Evolutionary conservation across 1,140 invertebrate species (phyloP), one percentile per base, ranked within the genome.

Genomic region (Listronotus bonariensis): DNA sequence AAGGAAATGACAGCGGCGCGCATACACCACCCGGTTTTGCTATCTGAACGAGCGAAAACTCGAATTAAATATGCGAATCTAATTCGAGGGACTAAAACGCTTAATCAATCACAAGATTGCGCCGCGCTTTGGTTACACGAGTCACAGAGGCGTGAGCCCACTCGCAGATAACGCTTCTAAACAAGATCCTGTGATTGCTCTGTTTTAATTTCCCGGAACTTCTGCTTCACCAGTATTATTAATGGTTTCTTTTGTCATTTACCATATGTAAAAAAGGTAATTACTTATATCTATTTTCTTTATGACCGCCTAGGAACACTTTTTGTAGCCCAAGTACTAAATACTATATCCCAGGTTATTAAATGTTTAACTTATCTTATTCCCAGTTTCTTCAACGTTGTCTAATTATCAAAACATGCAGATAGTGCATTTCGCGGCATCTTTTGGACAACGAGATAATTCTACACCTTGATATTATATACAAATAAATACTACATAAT

Each of bases 21-120:
- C 15, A 60, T 34, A 42, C 41, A 32, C 43, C 20, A 48, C 31
- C 43, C 15, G 14, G 18, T 15, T 26, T 64, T 61, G 49, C 61
- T 56, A 68, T 65, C 53, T 68, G 26, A 52, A 26, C 56, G 56
- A 49, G 32, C 51, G 58, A 67, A 58, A 48, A 67, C 41, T 61
- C 49, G 70, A 72, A 74, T 74, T 74, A 74, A 74, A 73, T 74
- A 73, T 73, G 71, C 73, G 71, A 73, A 73, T 73, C 71, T 68
- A 73, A 73, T 73, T 72, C 71, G 45, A 62, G 73, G 69, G 70
- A 68, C 69, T 68, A 65, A 68, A 72, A 61, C 63, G 70, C 69
- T 74, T 73, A 74, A 74, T 74, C 73, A 74, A 74, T 74, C 73
- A 74, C 69, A 12, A 52, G 63, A 59, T 59, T 58, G 55, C 63